These are phyloP conservation scores for Rousettus madagascariensis DNA, from an alignment of 2,797 vertebrate genomes.

Conservation along the genomic window DNA sequence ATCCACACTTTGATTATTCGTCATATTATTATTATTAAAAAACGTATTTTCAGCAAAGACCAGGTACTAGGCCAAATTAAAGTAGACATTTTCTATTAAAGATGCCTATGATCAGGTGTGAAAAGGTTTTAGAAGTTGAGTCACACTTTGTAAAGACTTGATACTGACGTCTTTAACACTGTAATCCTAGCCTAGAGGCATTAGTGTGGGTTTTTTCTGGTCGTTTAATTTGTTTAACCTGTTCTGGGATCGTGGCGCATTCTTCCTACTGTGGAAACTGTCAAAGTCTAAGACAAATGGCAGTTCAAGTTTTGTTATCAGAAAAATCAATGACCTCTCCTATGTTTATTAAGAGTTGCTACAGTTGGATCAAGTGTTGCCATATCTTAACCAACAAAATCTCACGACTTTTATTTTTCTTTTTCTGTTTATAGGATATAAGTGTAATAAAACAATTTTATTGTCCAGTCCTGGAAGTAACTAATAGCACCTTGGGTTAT, in stretches of 20 bases:
- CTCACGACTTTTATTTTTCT: background rate
- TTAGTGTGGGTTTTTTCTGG: background rate
- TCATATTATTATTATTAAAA: background rate
- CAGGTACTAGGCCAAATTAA: background rate
- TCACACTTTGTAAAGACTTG: background rate
- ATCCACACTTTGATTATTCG: background rate
- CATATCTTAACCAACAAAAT: background rate
- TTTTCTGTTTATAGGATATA: background rate
- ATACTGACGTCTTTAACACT: fast-evolving
- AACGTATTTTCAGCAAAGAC: background rate
- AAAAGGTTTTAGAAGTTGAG: background rate
- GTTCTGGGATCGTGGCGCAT: background rate
- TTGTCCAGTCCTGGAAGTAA: background rate
- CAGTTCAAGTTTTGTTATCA: background rate
- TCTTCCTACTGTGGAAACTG: background rate
- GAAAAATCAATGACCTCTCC: background rate
- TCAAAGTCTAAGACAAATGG: background rate
- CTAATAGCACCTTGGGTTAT: background rate
- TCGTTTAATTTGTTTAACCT: background rate
- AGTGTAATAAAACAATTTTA: background rate
- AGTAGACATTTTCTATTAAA: background rate
- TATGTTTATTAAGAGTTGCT: background rate
- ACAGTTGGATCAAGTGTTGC: background rate
- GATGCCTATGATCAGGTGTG: background rate
- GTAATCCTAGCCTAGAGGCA: background rate